phyloP scores from a whole-genome alignment of 2,113 vertebrate genomes.

The Callorhinus ursinus region DNA sequence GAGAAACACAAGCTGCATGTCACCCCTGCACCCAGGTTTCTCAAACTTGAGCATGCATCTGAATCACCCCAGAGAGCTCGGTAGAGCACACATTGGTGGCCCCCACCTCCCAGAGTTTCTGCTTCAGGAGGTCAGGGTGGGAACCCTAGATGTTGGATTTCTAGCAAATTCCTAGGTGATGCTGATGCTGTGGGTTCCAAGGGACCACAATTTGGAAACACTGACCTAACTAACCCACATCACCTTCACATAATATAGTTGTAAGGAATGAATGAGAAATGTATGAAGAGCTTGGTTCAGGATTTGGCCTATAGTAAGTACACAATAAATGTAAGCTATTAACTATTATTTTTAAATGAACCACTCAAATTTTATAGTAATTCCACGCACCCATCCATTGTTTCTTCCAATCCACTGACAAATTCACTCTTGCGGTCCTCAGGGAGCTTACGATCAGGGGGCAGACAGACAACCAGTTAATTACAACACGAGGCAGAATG shows the following conservation, averaged over 20 bases:
- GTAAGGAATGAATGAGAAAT: neutral
- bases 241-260: fast-evolving
- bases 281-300: neutral
- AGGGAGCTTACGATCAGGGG: neutral
- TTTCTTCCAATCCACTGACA: neutral
- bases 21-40: neutral
- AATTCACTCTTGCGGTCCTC: neutral
- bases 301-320: neutral
- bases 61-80: neutral
- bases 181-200: neutral
- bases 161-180: neutral
- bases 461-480: neutral
- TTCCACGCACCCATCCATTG: no score
- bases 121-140: neutral
- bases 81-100: neutral
- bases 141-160: neutral
- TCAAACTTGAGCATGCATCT: neutral
- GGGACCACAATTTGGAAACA: neutral
- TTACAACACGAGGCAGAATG: no score
- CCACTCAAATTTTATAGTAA: neutral
- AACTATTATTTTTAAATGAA: neutral
- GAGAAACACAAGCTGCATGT: neutral
- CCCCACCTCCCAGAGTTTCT: neutral
- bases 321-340: neutral
- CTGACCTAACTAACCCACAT: fast-evolving